Evolutionary conservation across 2,113 vertebrate species (phyloP).

Genomic region (Tiliqua scincoides): DNA sequence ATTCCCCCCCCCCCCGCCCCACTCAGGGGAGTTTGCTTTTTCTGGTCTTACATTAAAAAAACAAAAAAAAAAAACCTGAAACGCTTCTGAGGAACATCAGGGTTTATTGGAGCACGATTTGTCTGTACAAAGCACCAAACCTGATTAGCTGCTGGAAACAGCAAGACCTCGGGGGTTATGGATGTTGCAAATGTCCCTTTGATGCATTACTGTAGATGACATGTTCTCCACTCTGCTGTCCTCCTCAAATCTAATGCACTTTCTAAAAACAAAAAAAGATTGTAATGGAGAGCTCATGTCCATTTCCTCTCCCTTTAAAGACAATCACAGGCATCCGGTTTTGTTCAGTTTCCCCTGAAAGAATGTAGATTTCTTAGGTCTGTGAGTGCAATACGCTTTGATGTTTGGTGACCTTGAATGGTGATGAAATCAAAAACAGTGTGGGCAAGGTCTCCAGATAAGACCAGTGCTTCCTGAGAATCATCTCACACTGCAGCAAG

Average conservation of each 20-base stretch:
- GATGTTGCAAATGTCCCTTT: background rate
- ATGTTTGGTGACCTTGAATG: conserved; percentile 25
- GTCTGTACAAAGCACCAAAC: background rate
- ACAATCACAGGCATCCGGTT: background rate
- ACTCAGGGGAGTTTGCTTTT: background rate
- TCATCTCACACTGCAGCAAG: conserved; percentile 22
- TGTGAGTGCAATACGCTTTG: conserved; percentile 35
- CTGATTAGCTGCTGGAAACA: background rate
- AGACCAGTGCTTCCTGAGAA: background rate
- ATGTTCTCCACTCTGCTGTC: background rate
- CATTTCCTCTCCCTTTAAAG: conserved; percentile 30
- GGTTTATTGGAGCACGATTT: background rate
- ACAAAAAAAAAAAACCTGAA: too few relatives aligned
- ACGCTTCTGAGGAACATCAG: background rate
- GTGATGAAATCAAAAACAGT: conserved; percentile 28
- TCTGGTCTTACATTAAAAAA: background rate
- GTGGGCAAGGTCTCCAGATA: conserved; percentile 17
- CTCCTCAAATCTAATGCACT: conserved; percentile 22
- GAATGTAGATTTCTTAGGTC: conserved; percentile 3
- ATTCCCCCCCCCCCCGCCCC: too few relatives aligned
- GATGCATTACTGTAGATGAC: background rate
- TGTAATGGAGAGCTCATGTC: background rate
- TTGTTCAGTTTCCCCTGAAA: conserved; percentile 45
- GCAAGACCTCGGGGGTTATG: background rate
- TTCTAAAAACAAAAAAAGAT: conserved; percentile 33